A percentile compares a stretch with the other conserved stretches of the same genome.
Conservation (phyloP, 2,888 invertebrate genomes). For the Apoderus coryli region DNA sequence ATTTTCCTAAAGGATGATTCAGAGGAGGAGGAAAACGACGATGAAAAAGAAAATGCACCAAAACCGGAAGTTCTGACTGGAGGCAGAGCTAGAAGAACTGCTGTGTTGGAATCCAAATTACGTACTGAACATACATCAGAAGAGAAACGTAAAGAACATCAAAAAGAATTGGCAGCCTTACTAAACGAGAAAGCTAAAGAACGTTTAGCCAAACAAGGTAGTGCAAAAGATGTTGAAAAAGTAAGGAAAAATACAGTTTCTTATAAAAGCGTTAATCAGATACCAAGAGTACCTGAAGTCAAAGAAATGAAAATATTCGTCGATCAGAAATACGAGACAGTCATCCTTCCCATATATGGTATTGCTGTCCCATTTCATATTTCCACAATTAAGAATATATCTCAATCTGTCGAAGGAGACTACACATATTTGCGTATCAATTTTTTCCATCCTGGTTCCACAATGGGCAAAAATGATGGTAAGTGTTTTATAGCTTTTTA, state of each 20-base stretch:
- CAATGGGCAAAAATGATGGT: conserved; percentile 80
- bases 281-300: conserved; percentile 89
- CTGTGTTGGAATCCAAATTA: conserved; percentile 85
- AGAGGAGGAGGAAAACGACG: conserved; percentile 65
- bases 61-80: conserved; percentile 45
- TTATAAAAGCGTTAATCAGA: conserved; percentile 80
- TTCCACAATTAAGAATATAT: conserved; percentile 97
- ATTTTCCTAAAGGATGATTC: conserved; percentile 88
- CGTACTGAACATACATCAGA: conserved; percentile 91
- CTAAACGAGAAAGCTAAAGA: conserved; percentile 89
- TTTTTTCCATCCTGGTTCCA: conserved; percentile 96
- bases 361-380: conserved; percentile 96
- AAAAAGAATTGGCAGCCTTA: conserved; percentile 80
- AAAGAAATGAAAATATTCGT: conserved; percentile 89
- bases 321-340: conserved; percentile 93
- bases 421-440: conserved; percentile 97
- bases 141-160: conserved; percentile 93
- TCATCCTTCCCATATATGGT: conserved; percentile 95
- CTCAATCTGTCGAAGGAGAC: conserved; percentile 96
- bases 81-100: conserved; percentile 66
- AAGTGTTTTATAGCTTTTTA: neutral
- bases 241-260: conserved; percentile 89
- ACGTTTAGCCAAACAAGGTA: conserved; percentile 74
- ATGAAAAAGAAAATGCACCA: conserved; percentile 58
- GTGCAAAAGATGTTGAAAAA: conserved; percentile 76